Base-by-base conservation (phyloP, 1,140 invertebrate species). In the Drosophila equinoxialis region DNA sequence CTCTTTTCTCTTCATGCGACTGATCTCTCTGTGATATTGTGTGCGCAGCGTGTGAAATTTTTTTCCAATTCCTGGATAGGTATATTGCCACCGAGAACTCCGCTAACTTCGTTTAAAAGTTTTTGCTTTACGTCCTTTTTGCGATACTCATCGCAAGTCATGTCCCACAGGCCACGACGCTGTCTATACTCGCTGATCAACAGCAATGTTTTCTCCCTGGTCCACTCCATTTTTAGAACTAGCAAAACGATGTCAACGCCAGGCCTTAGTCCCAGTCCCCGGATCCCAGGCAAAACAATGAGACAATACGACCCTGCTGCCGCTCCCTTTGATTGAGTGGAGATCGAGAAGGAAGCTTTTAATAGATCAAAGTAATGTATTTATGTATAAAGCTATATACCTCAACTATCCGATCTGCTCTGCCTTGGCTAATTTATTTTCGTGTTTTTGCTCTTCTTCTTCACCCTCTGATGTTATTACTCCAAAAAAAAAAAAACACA, bases 201-300 rank as follows among this genome's bases (percentile, higher is more conserved):
- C 60, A 68, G 57, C 66, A 92, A 71, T 13, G 91, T 92, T 66
- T 92, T 92, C 65, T 92, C 91, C 41, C 91, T 74, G 30, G 91
- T 92, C 91, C 91, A 92, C 77, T 92, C 91, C 91, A 92, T 92
- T 77, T 87, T 90, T 83, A 90, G 84, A 65, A 65, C 73, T 68
- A 71, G 66, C 58, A 45, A 71, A 77, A 62, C 62, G 74, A 67
- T 71, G 57, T 77, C 73, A 74, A 14, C 33, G 30, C 30, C 20
- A 48, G 62, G 33, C 37, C 37, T 39, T 39, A 39, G 37, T 39
- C 37, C 37, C 37, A 39, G 37, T 39, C 57, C 35, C 14, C 33
- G 48, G 65, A 61, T 65, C 70, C 66, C 39, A 60, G 60, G 60
- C 66, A 71, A 48, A 77, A 77, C 67, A 77, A 77, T 71, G 62